A percentile compares a stretch with the other conserved stretches of the same genome.
These are phyloP conservation scores for Cotesia vestalis DNA, from an alignment of 1,140 invertebrate genomes.

Conservation along the genomic window DNA sequence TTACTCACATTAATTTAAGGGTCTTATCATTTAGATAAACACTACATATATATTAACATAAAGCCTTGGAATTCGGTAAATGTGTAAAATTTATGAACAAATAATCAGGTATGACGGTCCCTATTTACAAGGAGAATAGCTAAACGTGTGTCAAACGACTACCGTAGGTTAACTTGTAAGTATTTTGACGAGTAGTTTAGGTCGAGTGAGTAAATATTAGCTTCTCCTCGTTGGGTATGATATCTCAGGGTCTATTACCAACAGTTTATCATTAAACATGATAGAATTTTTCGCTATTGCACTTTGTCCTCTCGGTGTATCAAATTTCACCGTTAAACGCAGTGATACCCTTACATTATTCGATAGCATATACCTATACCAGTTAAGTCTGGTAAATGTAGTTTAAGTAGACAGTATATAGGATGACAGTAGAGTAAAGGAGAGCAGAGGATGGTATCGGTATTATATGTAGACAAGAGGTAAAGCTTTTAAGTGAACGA, in stretches of 20 bases:
- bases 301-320: neutral
- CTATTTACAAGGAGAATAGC: neutral
- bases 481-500: slow-evolving; percentile 16
- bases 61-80: too few species aligned
- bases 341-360: neutral
- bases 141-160: neutral
- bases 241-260: neutral
- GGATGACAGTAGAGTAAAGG: neutral
- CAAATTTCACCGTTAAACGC: slow-evolving; percentile 9
- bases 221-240: neutral
- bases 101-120: neutral
- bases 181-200: neutral
- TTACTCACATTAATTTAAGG: too few species aligned
- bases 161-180: slow-evolving; percentile 9
- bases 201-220: neutral
- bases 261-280: neutral
- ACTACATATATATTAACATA: too few species aligned
- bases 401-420: too few species aligned
- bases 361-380: too few species aligned
- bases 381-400: too few species aligned
- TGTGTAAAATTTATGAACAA: too few species aligned
- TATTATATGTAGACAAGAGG: neutral
- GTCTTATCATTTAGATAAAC: too few species aligned
- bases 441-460: neutral
- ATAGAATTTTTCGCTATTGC: neutral